A percentile compares a stretch with the other conserved stretches of the same genome.
phyloP scores from a whole-genome alignment of 1,140 invertebrate genomes.

The Scaptomyza pallida region DNA sequence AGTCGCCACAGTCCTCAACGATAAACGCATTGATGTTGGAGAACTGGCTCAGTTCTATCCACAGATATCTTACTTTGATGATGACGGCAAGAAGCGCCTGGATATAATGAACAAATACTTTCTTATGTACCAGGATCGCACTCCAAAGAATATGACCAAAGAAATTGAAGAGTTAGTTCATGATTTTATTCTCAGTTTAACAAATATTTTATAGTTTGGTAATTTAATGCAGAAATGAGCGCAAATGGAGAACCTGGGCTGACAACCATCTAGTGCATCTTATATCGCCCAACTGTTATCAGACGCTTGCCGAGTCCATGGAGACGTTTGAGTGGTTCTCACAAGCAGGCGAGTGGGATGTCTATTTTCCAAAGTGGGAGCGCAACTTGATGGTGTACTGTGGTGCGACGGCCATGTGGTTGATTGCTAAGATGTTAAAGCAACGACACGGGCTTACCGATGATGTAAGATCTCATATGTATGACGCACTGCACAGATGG shows the following conservation, averaged over 20 bases:
- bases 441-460: conserved; percentile 93
- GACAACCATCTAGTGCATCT: conserved; percentile 95
- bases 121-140: conserved; percentile 91
- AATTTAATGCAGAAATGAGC: conserved; percentile 90
- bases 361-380: conserved; percentile 94
- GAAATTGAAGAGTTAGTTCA: conserved; percentile 88
- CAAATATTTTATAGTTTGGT: background rate
- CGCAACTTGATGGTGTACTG: conserved; percentile 95
- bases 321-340: conserved; percentile 97
- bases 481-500: conserved; percentile 95
- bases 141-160: conserved; percentile 85
- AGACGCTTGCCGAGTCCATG: conserved; percentile 92
- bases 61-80: conserved; percentile 88
- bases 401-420: conserved; percentile 96
- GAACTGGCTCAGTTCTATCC: conserved; percentile 95
- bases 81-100: conserved; percentile 87
- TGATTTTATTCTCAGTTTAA: background rate
- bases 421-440: conserved; percentile 95
- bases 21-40: conserved; percentile 87
- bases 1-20: conserved; percentile 90
- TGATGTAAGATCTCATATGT: conserved; percentile 95
- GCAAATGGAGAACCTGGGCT: conserved; percentile 97
- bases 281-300: conserved; percentile 98
- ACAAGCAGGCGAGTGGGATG: conserved; percentile 95
- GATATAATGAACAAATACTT: conserved; percentile 98